Conservation (phyloP, 2,888 invertebrate species). For the Zaprionus obscuricornis region DNA sequence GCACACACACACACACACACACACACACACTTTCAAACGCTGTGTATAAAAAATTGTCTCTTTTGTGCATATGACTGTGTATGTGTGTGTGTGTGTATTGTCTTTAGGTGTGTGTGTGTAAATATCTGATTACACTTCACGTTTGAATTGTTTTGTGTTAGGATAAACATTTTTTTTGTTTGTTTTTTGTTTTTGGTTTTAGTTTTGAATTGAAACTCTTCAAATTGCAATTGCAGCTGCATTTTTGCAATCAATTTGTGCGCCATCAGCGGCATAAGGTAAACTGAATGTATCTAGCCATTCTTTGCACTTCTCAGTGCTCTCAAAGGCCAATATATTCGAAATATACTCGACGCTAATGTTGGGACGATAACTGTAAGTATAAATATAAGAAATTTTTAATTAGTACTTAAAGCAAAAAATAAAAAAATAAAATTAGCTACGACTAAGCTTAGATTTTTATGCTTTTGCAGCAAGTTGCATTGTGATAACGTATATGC, state of each 20-base stretch:
- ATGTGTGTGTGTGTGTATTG: too few species aligned
- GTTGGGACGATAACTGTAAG: constrained; percentile 95
- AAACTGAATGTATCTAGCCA: constrained; percentile 94
- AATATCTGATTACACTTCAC: too few species aligned
- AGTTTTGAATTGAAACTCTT: constrained; percentile 21
- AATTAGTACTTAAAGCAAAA: constrained; percentile 5
- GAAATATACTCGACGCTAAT: constrained; percentile 94
- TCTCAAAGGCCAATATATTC: constrained; percentile 94
- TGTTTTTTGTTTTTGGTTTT: background rate
- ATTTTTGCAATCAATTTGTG: constrained; percentile 95
- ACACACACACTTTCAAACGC: too few species aligned
- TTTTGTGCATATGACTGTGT: too few species aligned
- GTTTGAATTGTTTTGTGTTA: too few species aligned
- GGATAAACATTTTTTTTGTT: background rate
- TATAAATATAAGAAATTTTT: background rate
- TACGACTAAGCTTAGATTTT: too few species aligned
- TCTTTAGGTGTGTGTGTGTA: too few species aligned
- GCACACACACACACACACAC: too few species aligned
- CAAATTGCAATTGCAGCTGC: constrained; percentile 74
- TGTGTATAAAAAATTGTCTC: too few species aligned
- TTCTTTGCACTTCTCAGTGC: constrained; percentile 91
- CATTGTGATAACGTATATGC: too few species aligned
- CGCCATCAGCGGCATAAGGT: constrained; percentile 87
- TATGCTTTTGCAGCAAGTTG: too few species aligned
- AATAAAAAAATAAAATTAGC: constrained; percentile 69